Base-by-base conservation (phyloP, 2,888 invertebrate species). In the Fissipunctia ypsillon region DNA sequence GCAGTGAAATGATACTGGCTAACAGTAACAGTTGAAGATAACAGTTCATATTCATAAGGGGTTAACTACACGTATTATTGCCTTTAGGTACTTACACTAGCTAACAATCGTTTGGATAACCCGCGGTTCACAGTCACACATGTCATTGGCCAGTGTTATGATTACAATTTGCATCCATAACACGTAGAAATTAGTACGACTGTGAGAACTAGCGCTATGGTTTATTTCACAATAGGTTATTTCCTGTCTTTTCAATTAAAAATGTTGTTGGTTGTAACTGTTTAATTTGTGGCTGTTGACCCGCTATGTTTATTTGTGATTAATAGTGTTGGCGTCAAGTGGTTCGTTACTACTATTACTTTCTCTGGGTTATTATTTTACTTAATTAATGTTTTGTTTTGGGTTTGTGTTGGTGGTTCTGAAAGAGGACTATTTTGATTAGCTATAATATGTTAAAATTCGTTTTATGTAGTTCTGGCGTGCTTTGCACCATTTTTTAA, bases 211-310 rank as follows among this genome's bases (percentile, higher is more conserved):
- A 77, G 64, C 69, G 56, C 65, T 73, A 74, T 68, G 67, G 67
- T 72, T 76, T 67, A 74, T 75, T 70, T 69, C 71, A 76, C 84
- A 81, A 83, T 87, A 74, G 76, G 68, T 60, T 67, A 68, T 73
- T 81, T 86, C 87, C 85, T 85, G 85, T 60, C 73, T 70, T 78
- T 73, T 56, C 64, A 85, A 85, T 84, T 85, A 78, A 79, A 73
- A 82, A n/a, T 61, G 54, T 22, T 50, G 57, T 57, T 50, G 22
- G 22, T 38, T 56, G 67, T 70, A 56, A n/a, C 54, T 59, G 72
- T 67, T 64, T 68, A 76, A 81, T 81, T 84, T 60, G 66, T n/a
- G 54, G 12, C 35, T 48, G 43, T 66, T 48, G 45, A 41, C 35
- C 50, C 69, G n/a, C 61, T 43, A 52, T 45, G 63, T 52, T 69